Conservation (phyloP, 2,888 invertebrate species). For the Athripsodes cinereus region DNA sequence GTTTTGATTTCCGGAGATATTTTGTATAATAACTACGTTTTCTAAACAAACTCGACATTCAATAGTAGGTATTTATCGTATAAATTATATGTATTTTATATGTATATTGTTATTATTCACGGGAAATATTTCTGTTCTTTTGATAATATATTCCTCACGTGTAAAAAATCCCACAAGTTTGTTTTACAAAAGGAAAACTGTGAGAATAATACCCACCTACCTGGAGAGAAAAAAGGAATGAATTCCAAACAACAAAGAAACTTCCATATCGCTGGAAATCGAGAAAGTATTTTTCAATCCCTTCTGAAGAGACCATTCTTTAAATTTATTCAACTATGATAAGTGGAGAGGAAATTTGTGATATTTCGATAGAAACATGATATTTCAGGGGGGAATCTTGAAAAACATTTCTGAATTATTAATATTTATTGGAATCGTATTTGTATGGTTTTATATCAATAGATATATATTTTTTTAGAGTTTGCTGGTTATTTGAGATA, state of each 20-base stretch:
- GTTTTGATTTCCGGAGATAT: no score
- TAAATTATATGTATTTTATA: no score
- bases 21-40: no score
- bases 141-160: not conserved
- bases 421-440: not conserved
- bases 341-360: not conserved
- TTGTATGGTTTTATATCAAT: not conserved
- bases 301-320: not conserved
- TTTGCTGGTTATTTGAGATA: not conserved
- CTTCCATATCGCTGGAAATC: constrained; percentile 2
- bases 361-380: not conserved
- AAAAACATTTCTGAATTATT: not conserved
- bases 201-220: no score
- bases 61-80: no score
- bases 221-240: not conserved
- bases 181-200: no score
- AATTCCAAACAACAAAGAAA: constrained; percentile 1
- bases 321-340: constrained; percentile 5
- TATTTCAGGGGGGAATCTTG: not conserved
- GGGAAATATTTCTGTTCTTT: no score
- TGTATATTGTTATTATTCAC: no score
- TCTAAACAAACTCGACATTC: no score
- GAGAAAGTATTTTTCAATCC: not conserved
- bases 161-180: not conserved
- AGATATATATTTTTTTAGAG: not conserved